These are phyloP conservation scores for Trichogramma dendrolimi DNA, from an alignment of 2,888 invertebrate genomes.

Conservation along the genomic window DNA sequence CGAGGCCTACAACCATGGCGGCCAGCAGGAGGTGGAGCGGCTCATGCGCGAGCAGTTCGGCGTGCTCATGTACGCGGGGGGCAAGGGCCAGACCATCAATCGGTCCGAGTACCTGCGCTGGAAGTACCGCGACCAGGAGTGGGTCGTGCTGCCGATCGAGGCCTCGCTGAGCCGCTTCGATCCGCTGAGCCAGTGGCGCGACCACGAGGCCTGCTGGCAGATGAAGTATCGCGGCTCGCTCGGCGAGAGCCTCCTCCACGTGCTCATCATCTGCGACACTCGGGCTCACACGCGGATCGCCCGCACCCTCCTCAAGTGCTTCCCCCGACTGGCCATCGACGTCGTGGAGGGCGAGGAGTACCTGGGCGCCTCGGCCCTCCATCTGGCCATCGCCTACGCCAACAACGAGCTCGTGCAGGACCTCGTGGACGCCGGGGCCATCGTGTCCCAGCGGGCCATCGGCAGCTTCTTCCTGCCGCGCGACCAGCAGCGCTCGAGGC, in stretches of 20 bases:
- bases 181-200: slow-evolving; percentile 81
- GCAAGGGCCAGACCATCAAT: slow-evolving; percentile 79
- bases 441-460: slow-evolving; percentile 87
- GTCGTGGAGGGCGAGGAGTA: slow-evolving; percentile 97
- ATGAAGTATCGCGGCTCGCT: slow-evolving; percentile 93
- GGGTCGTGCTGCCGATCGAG: slow-evolving; percentile 81
- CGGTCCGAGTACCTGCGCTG: slow-evolving; percentile 83
- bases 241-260: slow-evolving; percentile 91
- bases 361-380: slow-evolving; percentile 89
- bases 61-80: slow-evolving; percentile 81
- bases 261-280: slow-evolving; percentile 91
- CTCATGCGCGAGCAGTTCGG: slow-evolving; percentile 82
- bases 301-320: slow-evolving; percentile 82
- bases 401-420: slow-evolving; percentile 94
- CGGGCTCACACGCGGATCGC: slow-evolving; percentile 81
- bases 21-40: slow-evolving; percentile 78
- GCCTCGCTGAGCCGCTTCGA: slow-evolving; percentile 80
- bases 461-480: slow-evolving; percentile 95
- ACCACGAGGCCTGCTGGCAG: slow-evolving; percentile 96
- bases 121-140: slow-evolving; percentile 81
- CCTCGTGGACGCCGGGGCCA: slow-evolving; percentile 86
- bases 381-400: slow-evolving; percentile 93
- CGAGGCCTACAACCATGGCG: slow-evolving; percentile 81
- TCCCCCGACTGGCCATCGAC: slow-evolving; percentile 80
- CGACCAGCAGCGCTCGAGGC: slow-evolving; percentile 81